Evolutionary conservation across 2,888 invertebrate species (phyloP).

Genomic region (Chrysolina haemoptera): DNA sequence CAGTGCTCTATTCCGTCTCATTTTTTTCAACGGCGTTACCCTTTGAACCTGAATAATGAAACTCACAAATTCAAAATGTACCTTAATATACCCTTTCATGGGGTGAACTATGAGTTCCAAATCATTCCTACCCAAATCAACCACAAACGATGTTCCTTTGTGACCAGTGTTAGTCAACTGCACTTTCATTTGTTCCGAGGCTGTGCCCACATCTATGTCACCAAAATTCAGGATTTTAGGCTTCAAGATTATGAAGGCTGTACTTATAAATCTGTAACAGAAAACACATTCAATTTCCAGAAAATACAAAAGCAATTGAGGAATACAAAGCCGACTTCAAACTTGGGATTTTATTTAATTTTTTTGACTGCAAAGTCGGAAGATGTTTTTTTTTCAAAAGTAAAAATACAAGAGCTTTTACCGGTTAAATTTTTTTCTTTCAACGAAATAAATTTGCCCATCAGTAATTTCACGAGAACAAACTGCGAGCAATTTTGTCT

Average conservation of each 20-base stretch:
- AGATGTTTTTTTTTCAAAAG: too few species aligned
- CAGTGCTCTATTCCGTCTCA: too few species aligned
- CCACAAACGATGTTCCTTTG: constrained; percentile 66
- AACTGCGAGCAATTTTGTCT: too few species aligned
- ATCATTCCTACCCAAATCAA: constrained; percentile 68
- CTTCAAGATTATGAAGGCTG: constrained; percentile 59
- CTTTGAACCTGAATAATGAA: neutral
- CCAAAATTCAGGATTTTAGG: constrained; percentile 67
- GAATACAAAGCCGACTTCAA: too few species aligned
- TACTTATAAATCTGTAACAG: constrained; percentile 43
- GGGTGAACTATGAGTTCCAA: constrained; percentile 67
- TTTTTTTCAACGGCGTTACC: neutral
- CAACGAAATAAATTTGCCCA: too few species aligned
- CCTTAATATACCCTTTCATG: constrained; percentile 64
- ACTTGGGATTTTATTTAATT: too few species aligned
- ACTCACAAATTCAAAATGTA: constrained; percentile 31
- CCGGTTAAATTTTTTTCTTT: too few species aligned
- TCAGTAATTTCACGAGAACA: too few species aligned
- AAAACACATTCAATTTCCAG: too few species aligned
- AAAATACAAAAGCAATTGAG: too few species aligned
- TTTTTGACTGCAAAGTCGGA: too few species aligned
- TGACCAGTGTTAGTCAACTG: constrained; percentile 66
- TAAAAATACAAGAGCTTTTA: too few species aligned
- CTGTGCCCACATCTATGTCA: constrained; percentile 67
- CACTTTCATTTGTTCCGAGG: constrained; percentile 65